Conservation (phyloP, 2,113 vertebrate species). For the Calypte anna region DNA sequence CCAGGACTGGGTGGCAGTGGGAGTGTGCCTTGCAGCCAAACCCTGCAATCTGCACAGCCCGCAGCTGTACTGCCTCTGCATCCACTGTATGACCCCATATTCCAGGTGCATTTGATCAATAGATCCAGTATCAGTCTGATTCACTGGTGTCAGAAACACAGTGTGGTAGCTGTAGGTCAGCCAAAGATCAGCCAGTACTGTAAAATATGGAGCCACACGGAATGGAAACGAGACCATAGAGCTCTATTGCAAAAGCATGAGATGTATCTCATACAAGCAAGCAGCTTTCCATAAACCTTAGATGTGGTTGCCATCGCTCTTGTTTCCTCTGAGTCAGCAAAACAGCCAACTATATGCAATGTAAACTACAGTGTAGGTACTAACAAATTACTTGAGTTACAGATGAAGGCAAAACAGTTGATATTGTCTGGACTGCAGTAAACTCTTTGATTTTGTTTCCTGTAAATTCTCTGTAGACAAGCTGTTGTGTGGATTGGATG, state of each 20-base stretch:
- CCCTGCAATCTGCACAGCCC: not conserved
- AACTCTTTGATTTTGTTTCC: not conserved
- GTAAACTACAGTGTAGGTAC: not conserved
- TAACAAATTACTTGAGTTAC: not conserved
- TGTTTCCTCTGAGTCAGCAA: not conserved
- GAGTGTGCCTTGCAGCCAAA: fast-evolving
- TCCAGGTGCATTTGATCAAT: not conserved
- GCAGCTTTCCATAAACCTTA: not conserved
- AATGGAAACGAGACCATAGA: not conserved
- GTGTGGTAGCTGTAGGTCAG: not conserved
- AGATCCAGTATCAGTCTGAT: not conserved
- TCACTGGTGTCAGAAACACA: not conserved
- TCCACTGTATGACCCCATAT: not conserved
- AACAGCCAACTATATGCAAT: not conserved
- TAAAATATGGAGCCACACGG: not conserved
- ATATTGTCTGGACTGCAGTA: not conserved
- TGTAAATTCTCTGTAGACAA: not conserved
- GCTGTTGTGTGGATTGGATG: not conserved
- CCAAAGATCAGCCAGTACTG: not conserved
- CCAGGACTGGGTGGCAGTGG: too few species aligned
- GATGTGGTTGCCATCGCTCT: not conserved
- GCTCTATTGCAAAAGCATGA: not conserved
- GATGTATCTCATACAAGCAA: not conserved
- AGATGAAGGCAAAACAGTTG: not conserved
- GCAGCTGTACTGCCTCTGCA: not conserved